These are phyloP conservation scores for Emberiza fucata DNA, from an alignment of 2,113 vertebrate species.

Conservation along the genomic window DNA sequence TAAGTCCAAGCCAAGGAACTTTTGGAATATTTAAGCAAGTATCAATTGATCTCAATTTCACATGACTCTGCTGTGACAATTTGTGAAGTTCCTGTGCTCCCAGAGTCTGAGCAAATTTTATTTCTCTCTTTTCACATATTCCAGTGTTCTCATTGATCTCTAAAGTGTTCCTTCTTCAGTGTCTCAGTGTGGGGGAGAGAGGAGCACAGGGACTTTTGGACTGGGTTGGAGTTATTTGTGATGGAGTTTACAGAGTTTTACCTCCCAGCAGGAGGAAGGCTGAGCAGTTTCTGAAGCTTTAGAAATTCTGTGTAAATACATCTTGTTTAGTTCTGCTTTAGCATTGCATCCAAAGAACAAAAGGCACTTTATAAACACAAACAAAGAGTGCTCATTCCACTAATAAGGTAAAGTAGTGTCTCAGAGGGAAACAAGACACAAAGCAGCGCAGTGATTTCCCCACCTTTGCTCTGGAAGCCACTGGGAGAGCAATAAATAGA, in stretches of 20 bases:
- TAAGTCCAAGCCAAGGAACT: not conserved
- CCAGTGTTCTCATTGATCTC: not conserved
- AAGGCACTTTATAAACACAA: not conserved
- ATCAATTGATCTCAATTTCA: not conserved
- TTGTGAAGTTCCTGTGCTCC: not conserved
- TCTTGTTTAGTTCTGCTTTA: not conserved
- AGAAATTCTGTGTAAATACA: not conserved
- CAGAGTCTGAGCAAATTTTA: not conserved
- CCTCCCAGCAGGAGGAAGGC: not conserved
- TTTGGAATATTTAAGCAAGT: not conserved
- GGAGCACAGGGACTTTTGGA: not conserved
- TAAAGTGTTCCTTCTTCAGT: not conserved
- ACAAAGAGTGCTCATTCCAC: not conserved
- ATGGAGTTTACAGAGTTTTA: not conserved
- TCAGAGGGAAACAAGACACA: not conserved
- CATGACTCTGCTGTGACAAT: not conserved
- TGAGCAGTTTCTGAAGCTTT: not conserved
- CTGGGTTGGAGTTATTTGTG: not conserved
- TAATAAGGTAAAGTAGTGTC: not conserved
- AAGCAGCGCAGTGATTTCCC: not conserved
- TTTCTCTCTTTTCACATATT: not conserved
- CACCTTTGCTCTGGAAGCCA: not conserved
- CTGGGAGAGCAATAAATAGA: conserved; percentile 44
- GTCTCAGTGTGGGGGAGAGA: not conserved
- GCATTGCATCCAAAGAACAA: not conserved